Percentiles rank a stretch among this genome's conserved stretches.
Conservation (phyloP, 2,113 vertebrate genomes). For the Perccottus glenii region DNA sequence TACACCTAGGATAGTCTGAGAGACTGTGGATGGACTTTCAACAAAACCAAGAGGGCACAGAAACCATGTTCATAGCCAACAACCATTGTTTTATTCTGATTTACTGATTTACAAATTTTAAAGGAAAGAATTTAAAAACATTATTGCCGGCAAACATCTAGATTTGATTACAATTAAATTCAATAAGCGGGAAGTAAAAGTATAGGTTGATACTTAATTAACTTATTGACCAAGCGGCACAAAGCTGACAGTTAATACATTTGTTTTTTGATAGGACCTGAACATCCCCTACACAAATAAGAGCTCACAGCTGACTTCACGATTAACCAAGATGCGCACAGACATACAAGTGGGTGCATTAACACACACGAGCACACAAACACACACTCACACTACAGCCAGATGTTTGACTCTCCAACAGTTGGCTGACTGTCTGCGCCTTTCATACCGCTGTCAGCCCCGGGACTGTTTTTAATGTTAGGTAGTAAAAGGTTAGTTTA, state of each 20-base stretch:
- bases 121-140: too few species aligned
- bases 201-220: too few species aligned
- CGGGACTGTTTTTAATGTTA: constrained; percentile 7
- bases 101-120: too few species aligned
- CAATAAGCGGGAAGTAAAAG: too few species aligned
- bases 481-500: constrained; percentile 18
- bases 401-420: constrained; percentile 44
- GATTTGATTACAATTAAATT: too few species aligned
- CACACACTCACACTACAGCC: constrained; percentile 12
- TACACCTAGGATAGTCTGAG: too few species aligned
- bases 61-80: too few species aligned
- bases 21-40: too few species aligned
- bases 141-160: too few species aligned
- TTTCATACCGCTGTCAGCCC: constrained; percentile 24
- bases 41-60: too few species aligned
- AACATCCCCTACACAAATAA: constrained; percentile 83
- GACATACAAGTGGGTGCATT: constrained; percentile 83
- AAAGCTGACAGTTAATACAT: background rate
- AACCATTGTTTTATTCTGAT: too few species aligned
- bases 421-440: constrained; percentile 38
- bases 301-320: constrained; percentile 77
- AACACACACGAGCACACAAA: background rate
- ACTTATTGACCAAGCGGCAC: too few species aligned
- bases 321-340: constrained; percentile 79
- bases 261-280: constrained; percentile 72